Conservation (phyloP, 1,140 invertebrate species). For the Lerema accius region DNA sequence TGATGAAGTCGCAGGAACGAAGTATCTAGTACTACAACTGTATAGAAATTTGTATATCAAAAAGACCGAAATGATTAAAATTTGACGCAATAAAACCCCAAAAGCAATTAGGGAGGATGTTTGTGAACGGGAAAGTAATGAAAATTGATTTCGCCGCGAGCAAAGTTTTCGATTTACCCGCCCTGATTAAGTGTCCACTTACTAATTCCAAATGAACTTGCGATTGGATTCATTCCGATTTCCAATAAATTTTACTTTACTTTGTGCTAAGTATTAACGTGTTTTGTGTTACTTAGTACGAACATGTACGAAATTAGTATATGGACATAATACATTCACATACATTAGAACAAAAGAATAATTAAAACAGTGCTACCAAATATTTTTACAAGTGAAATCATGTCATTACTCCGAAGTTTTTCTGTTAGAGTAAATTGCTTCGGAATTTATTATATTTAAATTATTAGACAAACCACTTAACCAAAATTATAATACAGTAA, state of each 20-base stretch:
- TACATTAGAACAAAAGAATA: too few relatives aligned
- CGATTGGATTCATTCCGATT: constrained; percentile 13
- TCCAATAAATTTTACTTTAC: not conserved
- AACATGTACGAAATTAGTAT: too few relatives aligned
- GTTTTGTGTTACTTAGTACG: not conserved
- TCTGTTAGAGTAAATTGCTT: too few relatives aligned
- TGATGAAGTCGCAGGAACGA: too few relatives aligned
- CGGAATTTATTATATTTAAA: too few relatives aligned
- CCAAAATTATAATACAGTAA: too few relatives aligned
- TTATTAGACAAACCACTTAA: too few relatives aligned
- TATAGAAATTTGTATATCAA: not conserved
- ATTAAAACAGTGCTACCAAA: too few relatives aligned
- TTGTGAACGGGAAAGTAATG: constrained; percentile 30
- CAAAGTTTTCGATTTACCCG: constrained; percentile 33
- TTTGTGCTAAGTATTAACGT: not conserved
- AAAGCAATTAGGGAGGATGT: constrained; percentile 33
- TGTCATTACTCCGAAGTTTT: too few relatives aligned
- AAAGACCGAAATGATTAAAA: constrained; percentile 21
- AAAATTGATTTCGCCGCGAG: constrained; percentile 32
- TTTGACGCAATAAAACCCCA: constrained; percentile 26
- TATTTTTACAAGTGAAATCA: too few relatives aligned
- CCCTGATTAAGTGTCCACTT: constrained; percentile 28
- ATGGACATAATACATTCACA: too few relatives aligned
- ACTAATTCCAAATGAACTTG: constrained; percentile 27
- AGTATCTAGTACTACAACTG: too few relatives aligned